Conservation (phyloP, 1,140 invertebrate species). For the Oreohelix idahoensis region DNA sequence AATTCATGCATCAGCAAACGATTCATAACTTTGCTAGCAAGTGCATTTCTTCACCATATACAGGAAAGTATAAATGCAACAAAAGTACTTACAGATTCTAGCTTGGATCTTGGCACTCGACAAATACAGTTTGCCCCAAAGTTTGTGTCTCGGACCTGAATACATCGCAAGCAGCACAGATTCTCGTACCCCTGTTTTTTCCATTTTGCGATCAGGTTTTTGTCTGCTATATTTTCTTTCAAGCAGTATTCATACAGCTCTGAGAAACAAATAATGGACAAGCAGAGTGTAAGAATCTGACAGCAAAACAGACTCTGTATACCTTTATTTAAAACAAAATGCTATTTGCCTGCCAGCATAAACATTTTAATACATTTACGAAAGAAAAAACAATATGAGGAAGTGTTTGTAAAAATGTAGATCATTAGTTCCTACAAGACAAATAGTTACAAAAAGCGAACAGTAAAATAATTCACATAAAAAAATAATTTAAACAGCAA, state of each 20-base stretch:
- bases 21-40: not conserved
- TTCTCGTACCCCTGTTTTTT: slow-evolving; percentile 99
- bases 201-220: slow-evolving; percentile 99
- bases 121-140: slow-evolving; percentile 99
- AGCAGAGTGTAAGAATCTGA: too few relatives aligned
- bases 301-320: too few relatives aligned
- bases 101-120: slow-evolving; percentile 96
- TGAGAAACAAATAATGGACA: slow-evolving; percentile 71
- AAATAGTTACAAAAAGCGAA: too few relatives aligned
- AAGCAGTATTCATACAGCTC: slow-evolving; percentile 98
- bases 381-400: too few relatives aligned
- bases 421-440: too few relatives aligned
- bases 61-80: not conserved
- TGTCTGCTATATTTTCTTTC: slow-evolving; percentile 97
- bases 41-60: not conserved
- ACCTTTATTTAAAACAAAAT: too few relatives aligned
- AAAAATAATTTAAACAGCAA: too few relatives aligned
- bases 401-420: too few relatives aligned
- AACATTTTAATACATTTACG: too few relatives aligned
- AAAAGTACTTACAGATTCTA: slow-evolving; percentile 85
- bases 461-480: too few relatives aligned
- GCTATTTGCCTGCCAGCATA: too few relatives aligned
- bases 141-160: slow-evolving; percentile 98
- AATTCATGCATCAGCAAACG: not conserved
- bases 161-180: slow-evolving; percentile 97